Evolutionary conservation across 2,797 vertebrate genomes (phyloP).

Genomic region (Pelodytes ibericus): DNA sequence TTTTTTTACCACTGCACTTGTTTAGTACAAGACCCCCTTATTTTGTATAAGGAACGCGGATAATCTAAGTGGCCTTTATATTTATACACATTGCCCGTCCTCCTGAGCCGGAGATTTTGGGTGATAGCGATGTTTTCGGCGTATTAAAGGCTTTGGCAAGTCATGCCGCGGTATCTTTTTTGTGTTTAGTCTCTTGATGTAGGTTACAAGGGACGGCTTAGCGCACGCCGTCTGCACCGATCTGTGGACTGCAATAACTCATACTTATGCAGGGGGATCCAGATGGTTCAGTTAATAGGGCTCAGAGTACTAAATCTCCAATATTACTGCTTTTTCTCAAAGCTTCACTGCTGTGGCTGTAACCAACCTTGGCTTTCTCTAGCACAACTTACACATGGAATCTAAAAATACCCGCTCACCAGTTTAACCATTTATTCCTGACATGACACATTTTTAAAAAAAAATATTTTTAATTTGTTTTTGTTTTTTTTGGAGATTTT

Average conservation of each 20-base stretch:
- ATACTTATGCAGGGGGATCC: slow-evolving; percentile 56
- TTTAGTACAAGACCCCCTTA: too few species aligned
- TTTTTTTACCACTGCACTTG: too few species aligned
- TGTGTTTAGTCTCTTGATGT: slow-evolving; percentile 31
- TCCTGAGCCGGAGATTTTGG: neutral
- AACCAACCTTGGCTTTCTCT: slow-evolving; percentile 15
- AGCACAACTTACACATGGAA: slow-evolving; percentile 16
- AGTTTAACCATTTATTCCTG: neutral
- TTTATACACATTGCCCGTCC: neutral
- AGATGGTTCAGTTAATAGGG: slow-evolving; percentile 60
- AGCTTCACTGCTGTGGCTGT: slow-evolving; percentile 10
- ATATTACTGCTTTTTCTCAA: slow-evolving; percentile 45
- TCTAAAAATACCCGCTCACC: slow-evolving; percentile 18
- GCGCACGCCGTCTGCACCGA: neutral
- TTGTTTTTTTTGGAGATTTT: too few species aligned
- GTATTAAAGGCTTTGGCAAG: slow-evolving; percentile 11
- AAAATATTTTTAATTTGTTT: too few species aligned
- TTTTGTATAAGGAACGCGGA: neutral
- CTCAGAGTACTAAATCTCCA: slow-evolving; percentile 61
- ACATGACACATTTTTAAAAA: too few species aligned
- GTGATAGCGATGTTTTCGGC: slow-evolving; percentile 2
- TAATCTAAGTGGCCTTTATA: neutral
- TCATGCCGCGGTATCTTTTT: slow-evolving; percentile 7
- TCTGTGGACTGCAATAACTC: slow-evolving; percentile 46
- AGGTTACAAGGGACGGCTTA: slow-evolving; percentile 31